Conservation (phyloP, 2,797 vertebrate genomes). For the Peromyscus eremicus region DNA sequence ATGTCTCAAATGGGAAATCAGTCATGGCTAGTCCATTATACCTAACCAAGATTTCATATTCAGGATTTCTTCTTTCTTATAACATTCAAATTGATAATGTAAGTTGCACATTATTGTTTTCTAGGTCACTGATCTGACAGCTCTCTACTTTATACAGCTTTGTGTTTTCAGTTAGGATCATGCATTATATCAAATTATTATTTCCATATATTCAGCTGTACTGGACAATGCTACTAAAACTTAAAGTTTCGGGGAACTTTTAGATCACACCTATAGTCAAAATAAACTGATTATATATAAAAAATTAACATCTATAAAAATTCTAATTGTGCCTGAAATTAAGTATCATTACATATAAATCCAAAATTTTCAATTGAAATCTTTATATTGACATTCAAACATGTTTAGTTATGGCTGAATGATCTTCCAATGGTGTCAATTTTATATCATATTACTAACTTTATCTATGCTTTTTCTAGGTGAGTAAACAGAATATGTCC, state of each 20-base stretch:
- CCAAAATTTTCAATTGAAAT: neutral
- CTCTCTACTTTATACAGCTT: constrained; percentile 42
- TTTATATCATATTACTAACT: neutral
- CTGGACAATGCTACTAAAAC: neutral
- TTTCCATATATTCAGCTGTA: constrained; percentile 41
- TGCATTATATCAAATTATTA: constrained; percentile 34
- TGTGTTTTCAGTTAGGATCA: constrained; percentile 28
- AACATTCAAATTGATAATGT: constrained; percentile 46
- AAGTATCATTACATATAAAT: neutral
- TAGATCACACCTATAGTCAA: constrained; percentile 44
- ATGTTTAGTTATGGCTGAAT: neutral
- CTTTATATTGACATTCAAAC: neutral
- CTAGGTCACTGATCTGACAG: constrained; percentile 59
- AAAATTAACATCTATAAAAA: neutral
- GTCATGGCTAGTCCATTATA: neutral
- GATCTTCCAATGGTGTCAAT: neutral
- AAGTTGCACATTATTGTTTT: constrained; percentile 55
- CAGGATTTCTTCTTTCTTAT: constrained; percentile 56
- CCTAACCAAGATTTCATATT: constrained; percentile 44
- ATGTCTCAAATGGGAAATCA: neutral
- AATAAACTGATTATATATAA: neutral
- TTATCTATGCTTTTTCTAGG: neutral
- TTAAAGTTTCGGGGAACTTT: constrained; percentile 20
- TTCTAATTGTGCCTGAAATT: constrained; percentile 20
- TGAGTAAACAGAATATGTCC: neutral